phyloP scores from a whole-genome alignment of 2,888 invertebrate genomes.

The Lucinisca nassula region DNA sequence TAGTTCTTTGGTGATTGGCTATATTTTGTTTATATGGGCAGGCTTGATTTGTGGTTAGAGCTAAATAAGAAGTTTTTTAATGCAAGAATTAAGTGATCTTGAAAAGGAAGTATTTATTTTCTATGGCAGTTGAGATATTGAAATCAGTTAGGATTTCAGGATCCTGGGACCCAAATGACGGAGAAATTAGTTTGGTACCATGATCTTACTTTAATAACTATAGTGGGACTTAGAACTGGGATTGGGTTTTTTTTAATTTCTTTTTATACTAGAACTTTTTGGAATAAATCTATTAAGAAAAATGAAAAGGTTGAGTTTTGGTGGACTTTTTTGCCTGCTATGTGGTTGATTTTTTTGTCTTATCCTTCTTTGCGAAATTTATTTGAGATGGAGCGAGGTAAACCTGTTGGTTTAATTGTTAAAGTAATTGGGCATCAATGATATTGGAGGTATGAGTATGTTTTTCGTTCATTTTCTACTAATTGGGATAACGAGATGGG shows the following conservation, averaged over 20 bases:
- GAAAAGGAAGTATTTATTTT: no score
- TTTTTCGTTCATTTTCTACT: neutral
- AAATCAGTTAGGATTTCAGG: neutral
- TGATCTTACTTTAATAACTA: neutral
- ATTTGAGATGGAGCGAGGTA: neutral
- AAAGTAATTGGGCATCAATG: slow-evolving; percentile 6
- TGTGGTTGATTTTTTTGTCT: neutral
- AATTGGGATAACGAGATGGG: neutral
- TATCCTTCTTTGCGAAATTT: neutral
- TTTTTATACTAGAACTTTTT: neutral
- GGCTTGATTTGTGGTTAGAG: no score
- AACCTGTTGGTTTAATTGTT: neutral
- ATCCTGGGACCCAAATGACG: neutral
- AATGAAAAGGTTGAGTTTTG: slow-evolving; percentile 8
- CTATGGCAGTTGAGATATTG: neutral
- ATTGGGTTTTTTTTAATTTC: neutral
- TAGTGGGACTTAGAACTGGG: neutral
- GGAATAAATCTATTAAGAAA: neutral
- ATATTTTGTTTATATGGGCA: no score
- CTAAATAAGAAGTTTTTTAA: no score
- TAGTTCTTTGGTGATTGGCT: no score
- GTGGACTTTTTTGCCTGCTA: neutral
- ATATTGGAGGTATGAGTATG: neutral
- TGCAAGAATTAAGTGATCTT: no score
- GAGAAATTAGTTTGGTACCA: neutral